These are phyloP conservation scores for Balaenoptera acutorostrata DNA, from an alignment of 2,113 vertebrate species.

Conservation along the genomic window DNA sequence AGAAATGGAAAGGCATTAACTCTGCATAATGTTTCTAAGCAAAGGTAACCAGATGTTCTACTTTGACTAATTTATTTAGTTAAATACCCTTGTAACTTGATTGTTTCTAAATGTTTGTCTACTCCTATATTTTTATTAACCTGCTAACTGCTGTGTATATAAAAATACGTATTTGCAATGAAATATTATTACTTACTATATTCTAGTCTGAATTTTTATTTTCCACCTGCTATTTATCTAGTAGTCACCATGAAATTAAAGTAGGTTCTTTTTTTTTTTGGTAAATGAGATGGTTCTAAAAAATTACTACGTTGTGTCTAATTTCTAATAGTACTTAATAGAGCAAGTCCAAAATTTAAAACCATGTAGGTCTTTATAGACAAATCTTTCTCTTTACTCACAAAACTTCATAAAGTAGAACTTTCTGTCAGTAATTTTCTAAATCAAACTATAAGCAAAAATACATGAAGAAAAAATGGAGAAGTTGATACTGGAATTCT, in stretches of 20 bases:
- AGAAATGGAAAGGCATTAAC: constrained; percentile 16
- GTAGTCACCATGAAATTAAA: not conserved
- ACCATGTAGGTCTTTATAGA: not conserved
- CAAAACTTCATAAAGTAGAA: not conserved
- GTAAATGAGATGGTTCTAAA: not conserved
- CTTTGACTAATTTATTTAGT: constrained; percentile 38
- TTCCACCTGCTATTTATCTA: not conserved
- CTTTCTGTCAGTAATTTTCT: not conserved
- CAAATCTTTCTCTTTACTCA: not conserved
- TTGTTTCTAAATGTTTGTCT: not conserved
- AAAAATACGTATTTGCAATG: not conserved
- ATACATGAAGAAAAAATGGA: not conserved
- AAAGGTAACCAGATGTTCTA: constrained; percentile 67
- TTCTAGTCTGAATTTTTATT: not conserved
- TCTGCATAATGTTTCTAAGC: not conserved
- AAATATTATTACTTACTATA: not conserved
- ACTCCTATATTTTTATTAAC: not conserved
- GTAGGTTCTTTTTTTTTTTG: not conserved
- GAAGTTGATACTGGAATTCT: not conserved
- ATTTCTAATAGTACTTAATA: not conserved
- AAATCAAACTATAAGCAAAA: not conserved
- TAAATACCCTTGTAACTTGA: not conserved
- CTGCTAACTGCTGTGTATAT: not conserved
- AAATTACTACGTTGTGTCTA: not conserved
- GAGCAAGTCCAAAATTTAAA: not conserved